phyloP scores from a whole-genome alignment of 2,888 invertebrate species.

The Dexiosoma caninum region DNA sequence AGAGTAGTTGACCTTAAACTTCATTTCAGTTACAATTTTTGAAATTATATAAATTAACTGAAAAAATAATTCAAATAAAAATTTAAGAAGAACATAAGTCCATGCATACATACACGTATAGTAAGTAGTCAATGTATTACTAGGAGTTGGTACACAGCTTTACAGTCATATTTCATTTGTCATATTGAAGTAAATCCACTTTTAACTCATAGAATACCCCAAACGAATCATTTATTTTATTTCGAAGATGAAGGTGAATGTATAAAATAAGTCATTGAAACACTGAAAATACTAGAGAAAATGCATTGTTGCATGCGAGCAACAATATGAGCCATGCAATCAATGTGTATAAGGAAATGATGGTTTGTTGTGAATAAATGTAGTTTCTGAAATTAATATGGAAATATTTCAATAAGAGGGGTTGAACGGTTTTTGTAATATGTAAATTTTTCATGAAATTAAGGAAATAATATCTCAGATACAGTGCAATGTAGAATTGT shows the following conservation, averaged over 20 bases:
- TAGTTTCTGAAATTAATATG: not conserved
- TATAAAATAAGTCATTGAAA: slow-evolving; percentile 16
- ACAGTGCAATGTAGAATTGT: no score
- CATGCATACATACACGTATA: not conserved
- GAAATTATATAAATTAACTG: not conserved
- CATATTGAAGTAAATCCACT: slow-evolving; percentile 39
- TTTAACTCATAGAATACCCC: slow-evolving; percentile 37
- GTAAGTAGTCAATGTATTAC: not conserved
- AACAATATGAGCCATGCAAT: slow-evolving; percentile 26
- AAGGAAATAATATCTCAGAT: not conserved
- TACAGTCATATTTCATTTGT: slow-evolving; percentile 22
- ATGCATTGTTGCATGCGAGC: not conserved
- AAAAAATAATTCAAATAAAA: not conserved
- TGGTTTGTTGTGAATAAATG: no score
- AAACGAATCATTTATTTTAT: not conserved
- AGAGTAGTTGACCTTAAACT: slow-evolving; percentile 62
- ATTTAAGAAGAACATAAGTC: not conserved
- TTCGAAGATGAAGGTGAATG: slow-evolving; percentile 35
- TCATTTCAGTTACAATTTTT: slow-evolving; percentile 50
- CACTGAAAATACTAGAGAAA: not conserved
- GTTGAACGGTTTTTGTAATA: not conserved
- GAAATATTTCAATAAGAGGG: no score
- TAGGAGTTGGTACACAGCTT: slow-evolving; percentile 10
- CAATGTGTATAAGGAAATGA: not conserved
- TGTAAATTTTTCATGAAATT: not conserved